Percentiles rank a stretch among this genome's conserved stretches.
These are phyloP conservation scores for Drosophila kepulauana DNA, from an alignment of 1,140 invertebrate species.

Conservation along the genomic window DNA sequence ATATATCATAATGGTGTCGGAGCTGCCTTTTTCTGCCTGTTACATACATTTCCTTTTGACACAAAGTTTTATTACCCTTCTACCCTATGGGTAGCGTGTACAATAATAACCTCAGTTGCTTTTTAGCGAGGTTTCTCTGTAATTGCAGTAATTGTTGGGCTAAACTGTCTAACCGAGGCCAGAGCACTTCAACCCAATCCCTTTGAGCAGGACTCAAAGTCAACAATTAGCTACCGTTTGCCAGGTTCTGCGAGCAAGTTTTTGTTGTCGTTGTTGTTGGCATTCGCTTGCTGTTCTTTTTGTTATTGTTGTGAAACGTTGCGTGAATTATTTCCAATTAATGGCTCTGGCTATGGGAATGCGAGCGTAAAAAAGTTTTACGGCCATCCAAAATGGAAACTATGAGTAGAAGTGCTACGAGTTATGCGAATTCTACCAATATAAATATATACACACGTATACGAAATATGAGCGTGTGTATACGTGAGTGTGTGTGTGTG, in stretches of 20 bases:
- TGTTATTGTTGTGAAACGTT: conserved; percentile 33
- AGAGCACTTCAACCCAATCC: conserved; percentile 6
- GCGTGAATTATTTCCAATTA: conserved; percentile 46
- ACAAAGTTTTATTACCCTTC: too few species aligned
- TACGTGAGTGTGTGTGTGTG: not conserved
- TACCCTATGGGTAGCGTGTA: too few species aligned
- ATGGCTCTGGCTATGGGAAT: conserved; percentile 30
- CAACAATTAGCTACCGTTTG: conserved; percentile 33
- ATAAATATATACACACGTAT: not conserved
- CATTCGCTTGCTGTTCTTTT: not conserved
- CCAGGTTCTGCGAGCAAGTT: not conserved
- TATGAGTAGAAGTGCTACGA: conserved; percentile 30
- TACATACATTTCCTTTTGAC: too few species aligned
- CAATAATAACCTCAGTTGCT: not conserved
- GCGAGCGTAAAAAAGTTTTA: conserved; percentile 39
- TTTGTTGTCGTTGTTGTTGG: conserved; percentile 9
- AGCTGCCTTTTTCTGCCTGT: too few species aligned
- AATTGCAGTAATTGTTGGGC: conserved; percentile 11
- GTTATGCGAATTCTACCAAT: conserved; percentile 24
- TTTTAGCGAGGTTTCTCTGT: conserved; percentile 1
- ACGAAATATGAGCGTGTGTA: not conserved
- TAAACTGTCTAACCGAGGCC: conserved; percentile 18
- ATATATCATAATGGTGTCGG: too few species aligned
- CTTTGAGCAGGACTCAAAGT: conserved; percentile 31
- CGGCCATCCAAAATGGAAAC: conserved; percentile 41